phyloP scores from a whole-genome alignment of 2,113 vertebrate species.

The Xenopus borealis region DNA sequence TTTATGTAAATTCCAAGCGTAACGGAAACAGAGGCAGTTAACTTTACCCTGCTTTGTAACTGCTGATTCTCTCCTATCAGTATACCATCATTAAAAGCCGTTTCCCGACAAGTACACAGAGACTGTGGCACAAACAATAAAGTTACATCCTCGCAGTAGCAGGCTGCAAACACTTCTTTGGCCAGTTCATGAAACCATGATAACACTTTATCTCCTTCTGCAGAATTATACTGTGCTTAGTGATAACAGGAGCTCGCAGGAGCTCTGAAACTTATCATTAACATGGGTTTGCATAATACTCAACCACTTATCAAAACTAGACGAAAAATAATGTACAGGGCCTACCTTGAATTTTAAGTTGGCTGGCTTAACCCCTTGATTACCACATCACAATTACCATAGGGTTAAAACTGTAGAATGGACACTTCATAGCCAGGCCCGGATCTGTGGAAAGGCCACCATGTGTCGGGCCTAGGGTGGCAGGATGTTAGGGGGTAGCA shows the following conservation, averaged over 20 bases:
- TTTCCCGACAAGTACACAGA: slow-evolving; percentile 58
- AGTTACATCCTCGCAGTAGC: slow-evolving; percentile 54
- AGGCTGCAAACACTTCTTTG: slow-evolving; percentile 54
- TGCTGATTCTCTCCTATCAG: too few relatives aligned
- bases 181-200: slow-evolving; percentile 62
- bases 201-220: slow-evolving; percentile 68
- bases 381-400: too few relatives aligned
- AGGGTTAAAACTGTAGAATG: too few relatives aligned
- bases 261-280: slow-evolving; percentile 68
- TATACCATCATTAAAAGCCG: slow-evolving; percentile 60
- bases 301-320: slow-evolving; percentile 75
- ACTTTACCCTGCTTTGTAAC: too few relatives aligned
- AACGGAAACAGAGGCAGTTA: too few relatives aligned
- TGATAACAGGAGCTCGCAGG: slow-evolving; percentile 67
- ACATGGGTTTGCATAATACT: slow-evolving; percentile 68
- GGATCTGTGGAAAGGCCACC: too few relatives aligned
- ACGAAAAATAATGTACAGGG: slow-evolving; percentile 71
- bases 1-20: too few relatives aligned
- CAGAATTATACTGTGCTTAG: slow-evolving; percentile 66
- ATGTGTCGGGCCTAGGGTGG: too few relatives aligned
- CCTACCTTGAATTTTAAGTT: slow-evolving; percentile 61
- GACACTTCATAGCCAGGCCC: too few relatives aligned
- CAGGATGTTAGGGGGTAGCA: too few relatives aligned
- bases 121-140: slow-evolving; percentile 52
- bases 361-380: background rate